A percentile compares a stretch with the other conserved stretches of the same genome.
phyloP scores from a whole-genome alignment of 2,888 invertebrate species.

The Temnothorax rugatulus region DNA sequence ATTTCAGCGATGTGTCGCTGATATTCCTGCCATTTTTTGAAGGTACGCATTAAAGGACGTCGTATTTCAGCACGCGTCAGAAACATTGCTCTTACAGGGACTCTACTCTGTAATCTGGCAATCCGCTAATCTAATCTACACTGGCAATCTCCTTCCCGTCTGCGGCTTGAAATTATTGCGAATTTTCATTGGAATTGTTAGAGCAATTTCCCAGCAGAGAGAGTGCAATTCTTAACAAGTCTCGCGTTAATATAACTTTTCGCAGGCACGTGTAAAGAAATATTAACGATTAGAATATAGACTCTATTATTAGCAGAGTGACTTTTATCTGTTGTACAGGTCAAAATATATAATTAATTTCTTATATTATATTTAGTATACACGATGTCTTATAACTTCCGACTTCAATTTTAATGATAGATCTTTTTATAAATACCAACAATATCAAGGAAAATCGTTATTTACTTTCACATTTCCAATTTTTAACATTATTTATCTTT shows the following conservation, averaged over 20 bases:
- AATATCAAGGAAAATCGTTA: not conserved
- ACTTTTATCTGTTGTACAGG: not conserved
- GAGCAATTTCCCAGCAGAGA: constrained; percentile 65
- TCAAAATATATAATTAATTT: not conserved
- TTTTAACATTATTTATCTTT: not conserved
- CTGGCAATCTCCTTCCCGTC: constrained; percentile 60
- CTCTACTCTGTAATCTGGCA: constrained; percentile 69
- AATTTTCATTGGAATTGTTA: constrained; percentile 73
- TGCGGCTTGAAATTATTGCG: constrained; percentile 70
- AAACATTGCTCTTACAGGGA: constrained; percentile 61
- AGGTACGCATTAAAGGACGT: constrained; percentile 58
- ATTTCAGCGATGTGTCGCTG: constrained; percentile 53
- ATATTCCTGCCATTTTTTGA: constrained; percentile 56
- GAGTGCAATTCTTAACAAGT: constrained; percentile 52
- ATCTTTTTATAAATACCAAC: not conserved
- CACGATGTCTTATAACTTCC: not conserved
- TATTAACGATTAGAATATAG: not conserved
- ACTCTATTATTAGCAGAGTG: not conserved
- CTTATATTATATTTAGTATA: not conserved
- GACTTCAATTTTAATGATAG: not conserved
- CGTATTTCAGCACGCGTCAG: constrained; percentile 52
- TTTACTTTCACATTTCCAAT: not conserved
- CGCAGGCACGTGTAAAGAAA: not conserved
- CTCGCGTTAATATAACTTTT: constrained; percentile 21
- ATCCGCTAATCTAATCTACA: constrained; percentile 71